Evolutionary conservation across 2,888 invertebrate genomes (phyloP), one percentile per base, ranked within the genome.

Genomic region (Meandrusa payeni): DNA sequence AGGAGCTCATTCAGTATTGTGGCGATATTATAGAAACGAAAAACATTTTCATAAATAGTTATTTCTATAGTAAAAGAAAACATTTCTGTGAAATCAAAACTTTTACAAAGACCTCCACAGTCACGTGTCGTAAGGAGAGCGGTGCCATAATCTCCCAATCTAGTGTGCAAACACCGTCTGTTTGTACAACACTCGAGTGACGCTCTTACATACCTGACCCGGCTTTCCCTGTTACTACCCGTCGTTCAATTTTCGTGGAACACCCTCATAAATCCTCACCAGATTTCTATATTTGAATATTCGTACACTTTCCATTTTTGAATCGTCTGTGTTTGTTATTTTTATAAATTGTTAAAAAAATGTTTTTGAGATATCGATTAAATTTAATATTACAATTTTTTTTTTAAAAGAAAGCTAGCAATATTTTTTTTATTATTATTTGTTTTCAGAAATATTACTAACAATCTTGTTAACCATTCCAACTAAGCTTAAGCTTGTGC

Each of bases 71-170:
- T n/a, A n/a, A n/a, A n/a, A n/a, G n/a, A n/a, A n/a, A n/a, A n/a
- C n/a, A n/a, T n/a, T 15, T 4, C 15, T 2, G 15, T 29, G 17
- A 29, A 7, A 29, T 32, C 32, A 7, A 24, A 24, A 34, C 24
- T 34, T 23, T 34, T 27, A n/a, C 11, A 11, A 29, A 42, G 11
- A 15, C 12, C 20, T 2, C 9, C 10, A 5, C 29, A 23, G 36
- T 31, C 23, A 36, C 43, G 28, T 22, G 26, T 33, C 22, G 4
- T 9, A 38, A 53, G 48, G 47, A 50, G 59, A 60, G 59, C 64
- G 54, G 50, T n/a, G 55, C 57, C 57, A 60, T 72, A 70, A 72
- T 69, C 44, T 67, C 68, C 63, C 72, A 72, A 72, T 72, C 69
- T 70, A 64, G 61, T 59, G 50, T 56, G 64, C 62, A 72, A 70